Percentiles rank a stretch among this genome's conserved stretches.
phyloP scores from a whole-genome alignment of 2,113 vertebrate species.

The Ictalurus punctatus region DNA sequence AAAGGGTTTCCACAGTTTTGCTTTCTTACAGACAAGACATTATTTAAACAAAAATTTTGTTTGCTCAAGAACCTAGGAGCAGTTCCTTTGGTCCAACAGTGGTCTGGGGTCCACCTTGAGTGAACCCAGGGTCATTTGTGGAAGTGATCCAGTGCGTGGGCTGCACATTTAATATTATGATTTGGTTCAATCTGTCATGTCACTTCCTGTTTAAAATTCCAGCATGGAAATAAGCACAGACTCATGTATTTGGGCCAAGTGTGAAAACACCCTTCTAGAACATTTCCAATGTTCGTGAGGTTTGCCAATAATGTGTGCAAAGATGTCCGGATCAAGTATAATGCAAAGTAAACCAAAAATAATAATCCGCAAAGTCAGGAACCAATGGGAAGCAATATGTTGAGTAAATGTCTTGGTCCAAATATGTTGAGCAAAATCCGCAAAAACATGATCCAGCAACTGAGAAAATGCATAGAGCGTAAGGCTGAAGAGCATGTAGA shows the following conservation, averaged over 20 bases:
- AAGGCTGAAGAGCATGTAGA: neutral
- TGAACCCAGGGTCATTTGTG: neutral
- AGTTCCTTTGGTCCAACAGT: neutral
- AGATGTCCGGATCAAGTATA: neutral
- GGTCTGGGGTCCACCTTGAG: neutral
- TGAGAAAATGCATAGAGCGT: neutral
- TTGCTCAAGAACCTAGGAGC: neutral
- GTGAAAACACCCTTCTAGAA: neutral
- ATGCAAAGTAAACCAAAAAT: neutral
- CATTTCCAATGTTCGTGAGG: neutral
- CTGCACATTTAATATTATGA: neutral
- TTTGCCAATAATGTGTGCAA: neutral
- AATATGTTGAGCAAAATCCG: neutral
- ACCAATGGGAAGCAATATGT: neutral
- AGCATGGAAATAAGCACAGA: neutral
- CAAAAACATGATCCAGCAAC: neutral
- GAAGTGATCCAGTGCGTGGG: neutral
- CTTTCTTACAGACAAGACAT: neutral
- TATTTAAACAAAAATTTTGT: neutral
- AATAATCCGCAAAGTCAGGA: neutral
- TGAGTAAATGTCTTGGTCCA: neutral
- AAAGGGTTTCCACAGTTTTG: neutral
- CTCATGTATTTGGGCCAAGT: neutral
- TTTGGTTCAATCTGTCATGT: neutral
- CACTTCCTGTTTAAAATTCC: slow-evolving; percentile 7